A percentile compares a stretch with the other conserved stretches of the same genome.
Evolutionary conservation across 2,888 invertebrate species (phyloP).

Genomic region (Cosmia pyralina): DNA sequence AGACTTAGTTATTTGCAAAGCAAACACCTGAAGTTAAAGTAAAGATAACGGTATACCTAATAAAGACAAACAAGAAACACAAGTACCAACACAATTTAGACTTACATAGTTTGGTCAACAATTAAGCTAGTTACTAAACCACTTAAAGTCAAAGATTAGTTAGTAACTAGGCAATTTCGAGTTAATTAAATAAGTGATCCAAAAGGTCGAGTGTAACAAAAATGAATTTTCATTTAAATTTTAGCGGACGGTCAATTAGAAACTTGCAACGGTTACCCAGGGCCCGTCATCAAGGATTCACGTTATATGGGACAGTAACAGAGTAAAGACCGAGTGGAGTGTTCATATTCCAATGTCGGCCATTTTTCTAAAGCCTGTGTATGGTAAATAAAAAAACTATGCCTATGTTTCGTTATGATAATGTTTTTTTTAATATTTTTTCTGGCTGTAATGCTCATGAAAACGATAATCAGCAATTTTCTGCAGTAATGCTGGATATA

Average conservation of each 20-base stretch:
- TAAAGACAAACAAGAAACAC: slow-evolving; percentile 27
- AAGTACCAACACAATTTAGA: neutral
- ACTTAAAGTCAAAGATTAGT: slow-evolving; percentile 44
- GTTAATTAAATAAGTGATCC: slow-evolving; percentile 9
- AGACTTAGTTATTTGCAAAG: slow-evolving; percentile 4
- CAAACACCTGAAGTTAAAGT: slow-evolving; percentile 19
- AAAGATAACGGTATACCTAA: slow-evolving; percentile 20
- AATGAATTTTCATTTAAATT: slow-evolving; percentile 26
- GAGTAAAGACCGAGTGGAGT: slow-evolving; percentile 19
- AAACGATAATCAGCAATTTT: neutral
- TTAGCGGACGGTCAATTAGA: slow-evolving; percentile 46
- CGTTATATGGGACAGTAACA: slow-evolving; percentile 46
- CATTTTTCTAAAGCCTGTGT: neutral
- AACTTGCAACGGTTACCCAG: slow-evolving; percentile 42
- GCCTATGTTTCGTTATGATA: neutral
- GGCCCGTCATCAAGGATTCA: slow-evolving; percentile 60
- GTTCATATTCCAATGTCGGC: neutral
- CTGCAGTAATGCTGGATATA: neutral
- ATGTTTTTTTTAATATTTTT: neutral
- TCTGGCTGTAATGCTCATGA: neutral
- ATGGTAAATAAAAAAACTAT: neutral
- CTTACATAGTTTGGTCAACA: slow-evolving; percentile 21
- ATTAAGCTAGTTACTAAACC: slow-evolving; percentile 20
- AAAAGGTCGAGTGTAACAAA: slow-evolving; percentile 4
- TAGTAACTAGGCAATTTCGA: slow-evolving; percentile 24